These are phyloP conservation scores for Eidolon dupreanum DNA, from an alignment of 2,797 vertebrate genomes.

Conservation along the genomic window DNA sequence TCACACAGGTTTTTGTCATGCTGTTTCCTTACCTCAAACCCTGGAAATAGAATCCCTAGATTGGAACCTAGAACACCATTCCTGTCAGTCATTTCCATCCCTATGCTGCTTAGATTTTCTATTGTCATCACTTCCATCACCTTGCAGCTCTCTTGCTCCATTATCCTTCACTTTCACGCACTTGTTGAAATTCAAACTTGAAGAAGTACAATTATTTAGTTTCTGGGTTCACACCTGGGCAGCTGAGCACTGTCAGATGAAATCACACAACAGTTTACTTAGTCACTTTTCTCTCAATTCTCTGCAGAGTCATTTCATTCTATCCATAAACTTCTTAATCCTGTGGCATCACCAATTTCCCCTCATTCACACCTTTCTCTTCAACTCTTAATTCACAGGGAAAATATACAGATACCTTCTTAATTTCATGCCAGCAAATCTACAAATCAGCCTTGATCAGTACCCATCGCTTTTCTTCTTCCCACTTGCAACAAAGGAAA, in stretches of 20 bases:
- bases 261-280: neutral
- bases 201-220: neutral
- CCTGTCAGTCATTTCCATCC: neutral
- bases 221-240: neutral
- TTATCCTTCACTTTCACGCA: neutral
- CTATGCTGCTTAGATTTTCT: neutral
- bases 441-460: neutral
- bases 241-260: neutral
- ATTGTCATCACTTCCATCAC: neutral
- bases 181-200: neutral
- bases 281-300: neutral
- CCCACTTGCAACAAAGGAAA: neutral
- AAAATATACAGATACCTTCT: neutral
- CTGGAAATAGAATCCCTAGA: neutral
- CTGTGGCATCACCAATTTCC: neutral
- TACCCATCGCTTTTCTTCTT: neutral
- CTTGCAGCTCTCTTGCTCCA: neutral
- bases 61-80: neutral
- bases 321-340: neutral
- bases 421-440: neutral
- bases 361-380: neutral
- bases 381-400: neutral
- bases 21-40: neutral
- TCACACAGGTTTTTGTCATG: neutral
- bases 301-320: neutral